Evolutionary conservation across 53 echinoderm and acorn worm species (phyloP).

Genomic region (Astropecten irregularis): DNA sequence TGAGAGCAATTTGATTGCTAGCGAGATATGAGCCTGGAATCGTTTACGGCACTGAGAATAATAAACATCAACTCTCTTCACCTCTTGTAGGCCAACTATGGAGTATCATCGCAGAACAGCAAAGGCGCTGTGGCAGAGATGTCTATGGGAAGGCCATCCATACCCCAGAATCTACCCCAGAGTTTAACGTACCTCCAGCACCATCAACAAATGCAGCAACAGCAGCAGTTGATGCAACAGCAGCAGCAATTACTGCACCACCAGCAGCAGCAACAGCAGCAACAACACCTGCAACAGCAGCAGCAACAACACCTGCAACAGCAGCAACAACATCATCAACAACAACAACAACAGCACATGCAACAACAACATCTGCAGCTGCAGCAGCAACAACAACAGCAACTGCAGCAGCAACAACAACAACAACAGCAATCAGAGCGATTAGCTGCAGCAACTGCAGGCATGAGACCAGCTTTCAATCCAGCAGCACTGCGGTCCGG

Average conservation of each 20-base stretch:
- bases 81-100: slow-evolving; percentile 54
- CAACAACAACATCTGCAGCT: neutral
- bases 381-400: neutral
- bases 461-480: slow-evolving; percentile 57
- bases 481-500: slow-evolving; percentile 49
- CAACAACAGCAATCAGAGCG: slow-evolving; percentile 52
- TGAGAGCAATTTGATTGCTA: too few relatives aligned
- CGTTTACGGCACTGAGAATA: too few relatives aligned
- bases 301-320: slow-evolving; percentile 5
- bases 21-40: too few relatives aligned
- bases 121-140: slow-evolving; percentile 51
- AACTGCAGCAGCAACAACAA: slow-evolving; percentile 30
- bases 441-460: slow-evolving; percentile 55
- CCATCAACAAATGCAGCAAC: slow-evolving; percentile 36
- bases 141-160: slow-evolving; percentile 45
- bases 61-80: too few relatives aligned
- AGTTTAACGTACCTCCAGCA: slow-evolving; percentile 35
- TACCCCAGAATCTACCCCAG: slow-evolving; percentile 68
- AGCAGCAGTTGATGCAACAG: slow-evolving; percentile 3
- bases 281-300: neutral
- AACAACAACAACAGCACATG: neutral
- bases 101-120: slow-evolving; percentile 9
- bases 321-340: slow-evolving; percentile 15
- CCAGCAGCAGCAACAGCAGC: neutral
- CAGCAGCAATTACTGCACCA: neutral